Base-by-base conservation (phyloP, 2,113 vertebrate genomes). In the Tor tambroides region DNA sequence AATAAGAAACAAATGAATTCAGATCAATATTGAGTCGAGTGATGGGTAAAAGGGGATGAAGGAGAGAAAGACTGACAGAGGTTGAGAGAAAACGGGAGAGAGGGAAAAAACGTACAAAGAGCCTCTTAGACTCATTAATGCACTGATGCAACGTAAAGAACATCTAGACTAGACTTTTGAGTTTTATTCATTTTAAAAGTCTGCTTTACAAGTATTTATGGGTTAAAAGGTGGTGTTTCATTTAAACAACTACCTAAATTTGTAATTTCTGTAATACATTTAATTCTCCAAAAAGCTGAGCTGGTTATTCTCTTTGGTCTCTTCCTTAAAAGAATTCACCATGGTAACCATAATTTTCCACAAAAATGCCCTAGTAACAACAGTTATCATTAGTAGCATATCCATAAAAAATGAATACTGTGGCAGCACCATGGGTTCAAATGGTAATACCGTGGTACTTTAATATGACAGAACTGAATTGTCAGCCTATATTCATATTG, bases 1-100 rank as follows among this genome's bases (percentile, higher is more conserved):
- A 90, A 95, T 95, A 93, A 87, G 89, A 92, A 94, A 94, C 93
- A 94, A 95, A 95, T 94, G 88, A 94, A 95, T 95, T 94, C 91
- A 87, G 93, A 94, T 94, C 94, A 92, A 95, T 94, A 93, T 88
- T 80, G 86, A 93, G 91, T 51, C 72, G 15, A 88, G 46, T 32
- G 72, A 56, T 43, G 77, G 77, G 75, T 91, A 90, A 91, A 88
- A 89, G 90, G 89, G 92, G 89, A 56, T 89, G 32, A 89, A 74
- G 86, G 75, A 86, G 87, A 90, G 59, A 49, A 30, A 59, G 75
- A 81, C 30, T 10, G 2, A 69, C 8, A 65, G 19, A 81, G 23
- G 26, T 6, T 30, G 77, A 80, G 17, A 78, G 35, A 87, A 32
- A 78, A 72, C 12, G 1, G 67, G n/a, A 76, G 28, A 63, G 23